These are phyloP conservation scores for Nyctalus aviator DNA, from an alignment of 2,797 vertebrate species.

Conservation along the genomic window DNA sequence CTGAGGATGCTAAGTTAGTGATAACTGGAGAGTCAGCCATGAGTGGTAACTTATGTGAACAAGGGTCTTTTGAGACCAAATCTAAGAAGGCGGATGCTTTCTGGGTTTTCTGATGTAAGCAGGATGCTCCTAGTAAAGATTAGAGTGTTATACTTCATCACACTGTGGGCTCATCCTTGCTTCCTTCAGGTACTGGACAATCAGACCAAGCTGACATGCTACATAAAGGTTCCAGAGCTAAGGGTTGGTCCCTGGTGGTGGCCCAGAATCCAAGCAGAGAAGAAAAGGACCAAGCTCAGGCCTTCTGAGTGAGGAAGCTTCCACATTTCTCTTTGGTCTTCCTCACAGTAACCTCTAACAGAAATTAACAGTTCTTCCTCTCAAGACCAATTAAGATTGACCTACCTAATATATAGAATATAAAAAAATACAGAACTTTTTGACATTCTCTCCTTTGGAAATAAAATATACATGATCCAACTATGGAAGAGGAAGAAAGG, in stretches of 20 bases:
- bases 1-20: slow-evolving; percentile 30
- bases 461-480: slow-evolving; percentile 86
- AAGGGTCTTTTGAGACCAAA: slow-evolving; percentile 7
- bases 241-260: slow-evolving; percentile 66
- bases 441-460: slow-evolving; percentile 81
- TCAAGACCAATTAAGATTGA: slow-evolving; percentile 84
- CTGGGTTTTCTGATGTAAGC: slow-evolving; percentile 18
- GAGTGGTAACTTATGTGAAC: not conserved
- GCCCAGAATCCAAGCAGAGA: slow-evolving; percentile 65
- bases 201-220: slow-evolving; percentile 39
- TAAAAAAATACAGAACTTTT: slow-evolving; percentile 88
- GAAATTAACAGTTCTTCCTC: slow-evolving; percentile 76
- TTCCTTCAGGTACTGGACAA: slow-evolving; percentile 34
- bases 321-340: slow-evolving; percentile 75
- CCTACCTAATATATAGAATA: slow-evolving; percentile 85
- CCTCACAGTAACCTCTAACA: slow-evolving; percentile 78
- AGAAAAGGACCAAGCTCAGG: slow-evolving; percentile 59
- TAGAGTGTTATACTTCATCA: slow-evolving; percentile 12
- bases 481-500: slow-evolving; percentile 83
- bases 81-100: slow-evolving; percentile 50
- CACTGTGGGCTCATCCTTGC: not conserved
- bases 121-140: slow-evolving; percentile 32
- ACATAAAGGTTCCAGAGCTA: slow-evolving; percentile 59
- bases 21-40: not conserved
- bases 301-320: slow-evolving; percentile 67